phyloP scores from a whole-genome alignment of 2,888 invertebrate genomes.

The Beris chalybata region DNA sequence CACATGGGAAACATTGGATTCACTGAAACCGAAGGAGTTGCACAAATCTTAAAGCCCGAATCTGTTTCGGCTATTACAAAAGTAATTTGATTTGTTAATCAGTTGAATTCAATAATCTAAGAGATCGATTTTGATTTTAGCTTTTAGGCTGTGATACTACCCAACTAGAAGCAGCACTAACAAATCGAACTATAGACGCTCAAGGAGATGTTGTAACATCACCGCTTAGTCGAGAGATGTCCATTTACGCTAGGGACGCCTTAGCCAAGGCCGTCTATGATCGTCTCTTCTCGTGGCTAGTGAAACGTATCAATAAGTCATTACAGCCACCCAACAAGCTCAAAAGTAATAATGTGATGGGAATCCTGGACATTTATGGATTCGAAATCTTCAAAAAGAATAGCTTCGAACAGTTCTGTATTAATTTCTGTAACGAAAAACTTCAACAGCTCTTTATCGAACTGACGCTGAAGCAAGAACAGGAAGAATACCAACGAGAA shows the following conservation, averaged over 20 bases:
- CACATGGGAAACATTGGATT: slow-evolving; percentile 88
- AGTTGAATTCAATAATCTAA: slow-evolving; percentile 5
- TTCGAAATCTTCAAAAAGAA: slow-evolving; percentile 92
- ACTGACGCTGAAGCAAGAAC: slow-evolving; percentile 86
- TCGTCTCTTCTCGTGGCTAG: slow-evolving; percentile 88
- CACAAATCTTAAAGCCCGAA: slow-evolving; percentile 69
- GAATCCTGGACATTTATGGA: slow-evolving; percentile 91
- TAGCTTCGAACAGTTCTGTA: slow-evolving; percentile 83
- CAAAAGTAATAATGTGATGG: slow-evolving; percentile 72
- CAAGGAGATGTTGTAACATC: slow-evolving; percentile 80
- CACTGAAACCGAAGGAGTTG: slow-evolving; percentile 70
- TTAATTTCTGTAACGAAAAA: slow-evolving; percentile 95
- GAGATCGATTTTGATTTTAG: slow-evolving; percentile 53
- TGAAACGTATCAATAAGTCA: slow-evolving; percentile 75
- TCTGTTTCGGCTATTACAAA: slow-evolving; percentile 67
- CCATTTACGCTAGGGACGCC: slow-evolving; percentile 86
- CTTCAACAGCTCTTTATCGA: slow-evolving; percentile 92
- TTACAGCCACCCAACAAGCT: slow-evolving; percentile 62
- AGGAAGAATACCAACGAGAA: slow-evolving; percentile 88
- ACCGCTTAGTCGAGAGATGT: slow-evolving; percentile 77
- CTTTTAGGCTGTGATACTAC: slow-evolving; percentile 72
- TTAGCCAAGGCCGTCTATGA: slow-evolving; percentile 90
- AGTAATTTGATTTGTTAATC: slow-evolving; percentile 56
- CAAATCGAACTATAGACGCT: slow-evolving; percentile 84
- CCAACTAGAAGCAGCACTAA: slow-evolving; percentile 72